phyloP scores from a whole-genome alignment of 2,113 vertebrate species.

The Oophaga pumilio region DNA sequence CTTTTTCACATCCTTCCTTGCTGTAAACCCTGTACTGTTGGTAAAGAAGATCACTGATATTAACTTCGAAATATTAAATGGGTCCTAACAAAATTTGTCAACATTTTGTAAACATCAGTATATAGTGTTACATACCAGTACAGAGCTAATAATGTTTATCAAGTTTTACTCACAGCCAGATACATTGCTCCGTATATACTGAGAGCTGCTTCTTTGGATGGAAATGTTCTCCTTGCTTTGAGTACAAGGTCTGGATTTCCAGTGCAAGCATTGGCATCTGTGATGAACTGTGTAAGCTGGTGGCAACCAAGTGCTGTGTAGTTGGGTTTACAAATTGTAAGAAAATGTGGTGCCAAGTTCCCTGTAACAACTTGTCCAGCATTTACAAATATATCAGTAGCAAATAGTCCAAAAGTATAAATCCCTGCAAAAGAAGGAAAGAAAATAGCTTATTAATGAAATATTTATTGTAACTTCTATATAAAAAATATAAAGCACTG shows the following conservation, averaged over 20 bases:
- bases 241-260: slow-evolving; percentile 91
- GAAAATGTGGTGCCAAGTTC: slow-evolving; percentile 94
- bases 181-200: slow-evolving; percentile 93
- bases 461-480: background rate
- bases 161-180: slow-evolving; percentile 85
- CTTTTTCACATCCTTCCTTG: too few relatives aligned
- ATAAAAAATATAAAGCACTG: background rate
- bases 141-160: background rate
- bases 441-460: background rate
- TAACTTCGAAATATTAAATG: background rate
- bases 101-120: background rate
- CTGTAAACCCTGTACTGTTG: too few relatives aligned
- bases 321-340: slow-evolving; percentile 96
- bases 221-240: slow-evolving; percentile 92
- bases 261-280: slow-evolving; percentile 90
- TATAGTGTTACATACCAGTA: background rate
- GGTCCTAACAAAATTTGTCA: background rate
- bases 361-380: slow-evolving; percentile 97
- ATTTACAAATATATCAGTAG: slow-evolving; percentile 98
- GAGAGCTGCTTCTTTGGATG: slow-evolving; percentile 98
- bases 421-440: slow-evolving; percentile 81
- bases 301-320: slow-evolving; percentile 95
- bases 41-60: too few relatives aligned
- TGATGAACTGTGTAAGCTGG: slow-evolving; percentile 93
- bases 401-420: slow-evolving; percentile 95